Evolutionary conservation across 2,888 invertebrate species (phyloP).

Genomic region (Psylliodes chrysocephalus): DNA sequence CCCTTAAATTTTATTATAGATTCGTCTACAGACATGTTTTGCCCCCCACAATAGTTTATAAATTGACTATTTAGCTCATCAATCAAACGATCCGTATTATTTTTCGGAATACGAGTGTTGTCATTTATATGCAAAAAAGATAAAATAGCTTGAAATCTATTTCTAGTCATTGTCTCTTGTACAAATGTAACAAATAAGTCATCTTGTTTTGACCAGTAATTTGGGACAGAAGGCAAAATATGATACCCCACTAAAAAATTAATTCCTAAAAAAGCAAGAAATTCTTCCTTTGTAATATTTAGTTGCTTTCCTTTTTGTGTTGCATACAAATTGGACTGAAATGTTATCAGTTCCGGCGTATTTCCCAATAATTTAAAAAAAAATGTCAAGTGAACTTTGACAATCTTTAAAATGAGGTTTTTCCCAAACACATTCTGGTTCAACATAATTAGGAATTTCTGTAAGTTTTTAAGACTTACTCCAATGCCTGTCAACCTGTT

Average conservation of each 20-base stretch:
- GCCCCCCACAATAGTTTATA: not conserved
- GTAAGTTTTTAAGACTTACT: too few relatives aligned
- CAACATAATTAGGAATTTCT: too few relatives aligned
- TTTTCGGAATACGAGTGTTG: not conserved
- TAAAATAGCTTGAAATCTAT: constrained; percentile 6
- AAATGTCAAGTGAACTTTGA: not conserved
- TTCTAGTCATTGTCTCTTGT: constrained; percentile 2
- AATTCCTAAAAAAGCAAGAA: not conserved
- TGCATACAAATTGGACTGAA: constrained; percentile 7
- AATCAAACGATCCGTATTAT: not conserved
- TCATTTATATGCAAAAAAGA: constrained; percentile 4
- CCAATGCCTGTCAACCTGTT: too few relatives aligned
- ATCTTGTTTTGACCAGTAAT: not conserved
- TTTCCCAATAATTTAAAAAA: constrained; percentile 2
- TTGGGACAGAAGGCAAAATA: constrained; percentile 2
- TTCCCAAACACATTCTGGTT: constrained; percentile 3
- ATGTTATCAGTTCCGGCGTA: not conserved
- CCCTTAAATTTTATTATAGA: constrained; percentile 25
- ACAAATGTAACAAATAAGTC: constrained; percentile 2
- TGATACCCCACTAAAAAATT: constrained; percentile 12
- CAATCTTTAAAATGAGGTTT: not conserved
- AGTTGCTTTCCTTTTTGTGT: not conserved
- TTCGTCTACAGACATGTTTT: constrained; percentile 26
- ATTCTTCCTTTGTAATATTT: not conserved
- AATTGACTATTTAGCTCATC: constrained; percentile 14